A percentile compares a stretch with the other conserved stretches of the same genome.
Conservation (phyloP, 2,888 invertebrate species). For the Spicauda simplicius region DNA sequence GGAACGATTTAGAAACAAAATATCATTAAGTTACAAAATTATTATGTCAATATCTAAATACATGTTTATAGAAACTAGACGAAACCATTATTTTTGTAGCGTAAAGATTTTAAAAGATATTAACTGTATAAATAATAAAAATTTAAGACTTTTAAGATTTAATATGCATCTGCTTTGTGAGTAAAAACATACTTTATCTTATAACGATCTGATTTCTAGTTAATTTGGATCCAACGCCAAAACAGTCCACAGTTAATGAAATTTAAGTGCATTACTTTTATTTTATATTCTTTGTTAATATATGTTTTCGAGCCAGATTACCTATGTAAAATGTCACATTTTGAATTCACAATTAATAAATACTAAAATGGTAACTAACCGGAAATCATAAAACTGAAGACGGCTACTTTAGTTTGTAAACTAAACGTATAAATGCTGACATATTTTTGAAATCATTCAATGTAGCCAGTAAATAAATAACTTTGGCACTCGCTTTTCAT, state of each 20-base stretch:
- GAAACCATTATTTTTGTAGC: no score
- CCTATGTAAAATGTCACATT: slow-evolving; percentile 2
- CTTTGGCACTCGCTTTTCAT: slow-evolving; percentile 31
- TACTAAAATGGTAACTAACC: slow-evolving; percentile 15
- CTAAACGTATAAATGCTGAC: slow-evolving; percentile 18
- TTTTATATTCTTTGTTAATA: no score
- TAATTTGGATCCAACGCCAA: no score
- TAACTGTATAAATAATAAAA: not conserved
- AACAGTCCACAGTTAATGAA: no score
- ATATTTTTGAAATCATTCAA: slow-evolving; percentile 2
- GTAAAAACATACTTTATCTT: not conserved
- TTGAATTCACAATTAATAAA: slow-evolving; percentile 6
- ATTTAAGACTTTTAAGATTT: not conserved
- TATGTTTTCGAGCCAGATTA: slow-evolving; percentile 15
- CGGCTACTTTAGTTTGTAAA: not conserved
- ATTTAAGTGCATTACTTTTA: no score
- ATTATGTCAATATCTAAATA: not conserved
- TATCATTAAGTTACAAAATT: slow-evolving; percentile 4
- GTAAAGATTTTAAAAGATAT: not conserved
- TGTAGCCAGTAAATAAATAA: slow-evolving; percentile 17
- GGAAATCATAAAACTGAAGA: slow-evolving; percentile 7
- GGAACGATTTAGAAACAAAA: not conserved
- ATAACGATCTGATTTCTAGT: no score
- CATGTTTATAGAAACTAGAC: not conserved
- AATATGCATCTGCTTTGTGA: not conserved